Conservation (phyloP, 2,888 invertebrate species). For the Heliconius hortense region DNA sequence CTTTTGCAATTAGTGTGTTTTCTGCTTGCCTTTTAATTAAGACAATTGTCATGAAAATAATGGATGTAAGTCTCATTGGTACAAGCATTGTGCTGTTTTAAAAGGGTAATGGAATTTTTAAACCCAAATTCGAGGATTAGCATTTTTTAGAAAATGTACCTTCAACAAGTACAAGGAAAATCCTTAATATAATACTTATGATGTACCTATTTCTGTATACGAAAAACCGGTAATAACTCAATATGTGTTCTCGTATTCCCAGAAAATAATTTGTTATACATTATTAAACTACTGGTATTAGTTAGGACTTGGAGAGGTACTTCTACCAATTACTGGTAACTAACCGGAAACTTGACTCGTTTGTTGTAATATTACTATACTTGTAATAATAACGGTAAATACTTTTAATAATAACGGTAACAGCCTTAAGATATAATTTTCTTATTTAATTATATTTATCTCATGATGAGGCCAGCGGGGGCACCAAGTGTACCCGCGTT, state of each 20-base stretch:
- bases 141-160: background rate
- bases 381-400: no score
- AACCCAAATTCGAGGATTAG: background rate
- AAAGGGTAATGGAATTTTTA: background rate
- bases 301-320: constrained; percentile 30
- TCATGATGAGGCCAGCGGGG: no score
- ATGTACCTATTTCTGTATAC: background rate
- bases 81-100: background rate
- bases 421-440: no score
- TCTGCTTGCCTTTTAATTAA: constrained; percentile 10
- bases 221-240: constrained; percentile 9
- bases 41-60: constrained; percentile 1
- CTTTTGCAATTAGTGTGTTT: constrained; percentile 7
- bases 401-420: no score
- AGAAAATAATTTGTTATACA: constrained; percentile 14
- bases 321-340: constrained; percentile 36
- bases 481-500: no score
- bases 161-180: background rate
- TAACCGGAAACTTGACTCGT: constrained; percentile 29
- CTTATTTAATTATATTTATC: no score
- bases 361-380: constrained; percentile 34
- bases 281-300: constrained; percentile 28
- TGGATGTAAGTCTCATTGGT: background rate
- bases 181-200: background rate
- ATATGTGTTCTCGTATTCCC: background rate